These are phyloP conservation scores for Trachythela sp. DNA, from an alignment of 64 coral and sea anemone genomes.

Conservation along the genomic window DNA sequence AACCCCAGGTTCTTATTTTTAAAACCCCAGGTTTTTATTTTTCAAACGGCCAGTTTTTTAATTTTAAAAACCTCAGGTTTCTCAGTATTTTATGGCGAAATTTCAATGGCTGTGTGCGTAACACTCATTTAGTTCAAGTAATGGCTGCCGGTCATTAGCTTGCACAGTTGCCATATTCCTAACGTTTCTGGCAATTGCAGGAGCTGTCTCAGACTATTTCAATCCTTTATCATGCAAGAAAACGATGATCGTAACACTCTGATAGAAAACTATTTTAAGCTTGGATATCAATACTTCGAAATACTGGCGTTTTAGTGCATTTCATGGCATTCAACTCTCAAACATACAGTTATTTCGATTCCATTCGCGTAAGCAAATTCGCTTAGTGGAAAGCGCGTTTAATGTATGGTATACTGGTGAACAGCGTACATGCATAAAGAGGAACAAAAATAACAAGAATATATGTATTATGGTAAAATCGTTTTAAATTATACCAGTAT, in stretches of 20 bases:
- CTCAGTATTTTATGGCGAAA: background rate
- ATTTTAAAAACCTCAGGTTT: no score
- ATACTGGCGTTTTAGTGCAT: background rate
- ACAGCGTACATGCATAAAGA: no score
- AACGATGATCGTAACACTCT: background rate
- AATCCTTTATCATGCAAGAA: background rate
- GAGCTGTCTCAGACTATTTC: background rate
- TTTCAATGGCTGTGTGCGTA: background rate
- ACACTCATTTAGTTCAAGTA: background rate
- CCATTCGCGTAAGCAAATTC: no score
- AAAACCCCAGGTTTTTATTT: no score
- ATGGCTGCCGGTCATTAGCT: background rate
- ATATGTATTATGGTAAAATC: no score
- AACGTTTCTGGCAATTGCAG: background rate
- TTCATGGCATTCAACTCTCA: conserved; percentile 35
- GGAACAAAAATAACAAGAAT: no score
- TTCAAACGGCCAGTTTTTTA: no score
- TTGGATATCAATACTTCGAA: conserved; percentile 15
- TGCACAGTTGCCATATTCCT: background rate
- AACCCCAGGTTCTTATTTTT: no score
- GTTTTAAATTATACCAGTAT: no score
- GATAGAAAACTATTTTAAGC: conserved; percentile 12
- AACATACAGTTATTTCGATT: no score
- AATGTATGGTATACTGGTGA: no score
- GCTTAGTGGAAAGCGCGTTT: no score